Evolutionary conservation across 1,140 invertebrate genomes (phyloP), one percentile per base, ranked within the genome.

Genomic region (Drosophila triauraria): DNA sequence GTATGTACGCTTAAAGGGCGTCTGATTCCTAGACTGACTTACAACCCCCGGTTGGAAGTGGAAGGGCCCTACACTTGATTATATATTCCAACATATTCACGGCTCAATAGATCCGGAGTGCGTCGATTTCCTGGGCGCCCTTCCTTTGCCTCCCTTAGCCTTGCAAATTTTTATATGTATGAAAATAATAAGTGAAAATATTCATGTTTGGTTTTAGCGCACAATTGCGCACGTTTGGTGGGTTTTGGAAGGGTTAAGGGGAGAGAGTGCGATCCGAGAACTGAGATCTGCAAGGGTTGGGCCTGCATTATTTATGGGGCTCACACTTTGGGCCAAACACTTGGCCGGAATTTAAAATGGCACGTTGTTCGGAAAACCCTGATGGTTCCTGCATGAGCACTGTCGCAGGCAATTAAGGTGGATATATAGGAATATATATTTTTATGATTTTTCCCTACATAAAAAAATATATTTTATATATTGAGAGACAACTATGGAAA

Each of bases 1-100:
- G 32, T 32, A 35, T 53, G 42, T 17, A 35, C 46, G 50, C 61
- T 44, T 17, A 60, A 60, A 60, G 78, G 75, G 78, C 79, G 67
- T 67, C 70, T 51, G 38, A 71, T 32, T 75, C 51, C 60, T 57
- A 53, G 43, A 32, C 59, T 61, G 43, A 43, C 54, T 56, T 74
- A 42, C 68, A 56, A 78, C 75, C 62, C 60, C 23, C 30, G 40
- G 48, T n/a, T 43, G 72, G 38, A 42, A 67, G 61, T 46, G 56
- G 35, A 38, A 67, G 72, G 63, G 75, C 75, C 67, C 62, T 82
- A 79, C 85, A 90, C 85, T 90, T 85, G 85, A 90, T 90, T 90
- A 90, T 82, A 91, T 90, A 90, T 90, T 90, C 85, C 86, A 85
- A 79, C 82, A 90, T 91, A 90, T 90, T 90, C 86, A 91, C 78